Evolutionary conservation across 2,797 vertebrate genomes (phyloP).

Genomic region (Saxicola maurus): DNA sequence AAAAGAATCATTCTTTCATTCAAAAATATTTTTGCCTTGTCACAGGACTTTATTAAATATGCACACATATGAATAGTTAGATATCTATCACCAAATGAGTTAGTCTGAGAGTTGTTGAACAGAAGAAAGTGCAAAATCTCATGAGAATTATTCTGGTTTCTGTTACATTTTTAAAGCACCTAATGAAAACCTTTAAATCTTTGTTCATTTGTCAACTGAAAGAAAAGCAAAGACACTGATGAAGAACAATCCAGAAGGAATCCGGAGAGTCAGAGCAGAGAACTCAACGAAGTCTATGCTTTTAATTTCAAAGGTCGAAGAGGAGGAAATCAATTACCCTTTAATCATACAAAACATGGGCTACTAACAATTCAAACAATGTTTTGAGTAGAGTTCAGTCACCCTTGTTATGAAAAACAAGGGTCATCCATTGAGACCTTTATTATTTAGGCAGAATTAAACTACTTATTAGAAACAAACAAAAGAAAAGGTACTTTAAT

Average conservation of each 20-base stretch:
- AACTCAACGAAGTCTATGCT: neutral
- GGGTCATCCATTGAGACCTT: neutral
- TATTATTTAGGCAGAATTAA: neutral
- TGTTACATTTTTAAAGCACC: neutral
- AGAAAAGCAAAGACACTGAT: neutral
- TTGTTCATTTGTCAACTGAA: neutral
- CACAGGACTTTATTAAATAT: neutral
- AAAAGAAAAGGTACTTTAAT: neutral
- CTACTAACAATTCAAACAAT: neutral
- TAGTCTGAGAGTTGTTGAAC: neutral
- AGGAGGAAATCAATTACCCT: neutral
- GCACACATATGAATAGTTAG: neutral
- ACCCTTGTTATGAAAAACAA: neutral
- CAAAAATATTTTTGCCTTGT: neutral
- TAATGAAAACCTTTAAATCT: neutral
- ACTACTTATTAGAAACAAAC: neutral
- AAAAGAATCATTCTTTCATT: neutral
- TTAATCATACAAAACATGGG: neutral
- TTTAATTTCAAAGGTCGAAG: neutral
- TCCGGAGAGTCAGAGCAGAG: neutral
- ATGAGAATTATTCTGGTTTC: neutral
- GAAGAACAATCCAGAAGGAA: neutral
- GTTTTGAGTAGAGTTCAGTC: neutral
- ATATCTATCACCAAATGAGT: neutral
- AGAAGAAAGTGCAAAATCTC: neutral